phyloP scores from a whole-genome alignment of 2,113 vertebrate species.

The Sander vitreus region DNA sequence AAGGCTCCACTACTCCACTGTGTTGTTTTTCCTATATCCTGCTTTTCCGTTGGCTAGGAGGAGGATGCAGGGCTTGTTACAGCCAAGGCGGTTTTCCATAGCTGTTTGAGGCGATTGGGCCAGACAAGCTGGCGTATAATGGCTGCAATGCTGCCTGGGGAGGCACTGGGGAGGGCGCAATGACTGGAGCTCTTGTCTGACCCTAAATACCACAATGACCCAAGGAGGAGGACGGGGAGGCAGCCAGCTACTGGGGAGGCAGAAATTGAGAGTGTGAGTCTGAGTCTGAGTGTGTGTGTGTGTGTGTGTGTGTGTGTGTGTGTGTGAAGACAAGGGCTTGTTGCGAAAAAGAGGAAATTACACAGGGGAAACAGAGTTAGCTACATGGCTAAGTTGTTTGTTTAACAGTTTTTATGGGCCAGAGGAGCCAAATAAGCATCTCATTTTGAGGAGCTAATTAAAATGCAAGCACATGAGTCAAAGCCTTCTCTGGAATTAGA shows the following conservation, averaged over 20 bases:
- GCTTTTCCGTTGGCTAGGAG: constrained; percentile 88
- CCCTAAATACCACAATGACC: constrained; percentile 88
- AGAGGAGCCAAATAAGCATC: constrained; percentile 42
- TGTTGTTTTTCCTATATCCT: constrained; percentile 72
- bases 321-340: neutral
- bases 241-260: constrained; percentile 63
- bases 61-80: constrained; percentile 82
- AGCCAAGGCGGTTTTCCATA: constrained; percentile 88
- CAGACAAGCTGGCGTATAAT: constrained; percentile 80
- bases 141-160: constrained; percentile 70
- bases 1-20: constrained; percentile 44
- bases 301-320: neutral
- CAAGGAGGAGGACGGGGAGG: constrained; percentile 78
- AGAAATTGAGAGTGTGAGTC: constrained; percentile 8
- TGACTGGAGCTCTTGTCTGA: constrained; percentile 90
- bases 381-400: constrained; percentile 38
- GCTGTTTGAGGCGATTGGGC: constrained; percentile 82
- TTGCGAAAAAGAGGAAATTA: constrained; percentile 46
- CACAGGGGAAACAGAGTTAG: constrained; percentile 13
- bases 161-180: constrained; percentile 83
- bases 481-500: constrained; percentile 40
- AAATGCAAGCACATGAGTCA: constrained; percentile 14
- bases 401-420: constrained; percentile 34
- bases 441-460: constrained; percentile 49
- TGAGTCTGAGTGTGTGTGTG: constrained; percentile 4